Evolutionary conservation across 2,113 vertebrate genomes (phyloP), one percentile per base, ranked within the genome.

Genomic region (Trogon melanurus): DNA sequence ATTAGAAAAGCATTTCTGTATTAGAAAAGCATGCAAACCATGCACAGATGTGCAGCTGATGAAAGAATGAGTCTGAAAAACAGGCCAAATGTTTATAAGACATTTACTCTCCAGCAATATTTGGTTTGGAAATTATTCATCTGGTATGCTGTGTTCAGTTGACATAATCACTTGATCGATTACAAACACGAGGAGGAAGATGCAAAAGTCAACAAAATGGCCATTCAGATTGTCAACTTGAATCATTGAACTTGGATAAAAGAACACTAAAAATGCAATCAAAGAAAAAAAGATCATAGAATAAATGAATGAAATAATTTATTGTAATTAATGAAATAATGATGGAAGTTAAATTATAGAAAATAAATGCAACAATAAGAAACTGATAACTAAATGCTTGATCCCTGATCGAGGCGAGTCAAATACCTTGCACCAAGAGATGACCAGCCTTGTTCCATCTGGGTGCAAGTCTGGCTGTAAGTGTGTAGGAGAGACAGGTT

Each of bases 381-480:
- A 80, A 73, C 4, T 60, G 34, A 67, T 76, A 95, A 66, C 12
- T 27, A 73, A 79, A 79, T 21, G 36, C 14, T 87, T 50, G 50
- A 34, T 72, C 45, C 20, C 32, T 50, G 38, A 79, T 13, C 13
- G 56, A 89, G 26, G 16, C 18, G 32, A 89, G n/a, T 72, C 25
- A 94, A 54, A 96, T 95, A 99, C 99, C 99, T 96, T 98, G 96
- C 75, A 99, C 95, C 74, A 99, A 96, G 84, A 98, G 98, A 94
- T 98, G 98, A 38, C 99, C 99, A 47, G 97, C 98, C 96, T 98
- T 99, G 91, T 99, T 99, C 99, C 99, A 99, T 32, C 93, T 80
- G 64, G 99, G 99, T 79, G 99, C 90, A 93, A 99, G 97, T 88
- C 97, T 98, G 79, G 97, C 96, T 30, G 82, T 96, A 60, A 99